Base-by-base conservation (phyloP, 2,888 invertebrate genomes). In the Cotesia congregata region DNA sequence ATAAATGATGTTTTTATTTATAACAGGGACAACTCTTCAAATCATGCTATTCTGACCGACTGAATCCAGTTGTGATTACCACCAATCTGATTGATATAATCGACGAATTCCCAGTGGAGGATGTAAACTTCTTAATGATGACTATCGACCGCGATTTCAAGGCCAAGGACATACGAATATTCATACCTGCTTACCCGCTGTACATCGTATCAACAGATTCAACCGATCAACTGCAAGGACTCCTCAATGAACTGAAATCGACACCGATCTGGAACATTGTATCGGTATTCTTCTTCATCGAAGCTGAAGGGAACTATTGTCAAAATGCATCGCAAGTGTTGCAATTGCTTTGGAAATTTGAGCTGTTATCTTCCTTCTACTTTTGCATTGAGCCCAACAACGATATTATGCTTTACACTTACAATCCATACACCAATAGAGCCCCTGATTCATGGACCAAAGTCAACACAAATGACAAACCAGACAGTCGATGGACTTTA, bases 321-420 rank as follows among this genome's bases (percentile, higher is more conserved):
- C 17, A 20, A 65, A 65, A 65, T 30, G 65, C 65, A 65, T 65
- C 65, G 9, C 7, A 65, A 65, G 30, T 30, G 30, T 20, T 65
- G 15, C 65, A 65, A 17, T 20, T 30, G 7, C 9, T 30, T 7
- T 65, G 65, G 65, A 65, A 3, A 4, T 20, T 20, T 1, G 30
- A 65, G 1, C 20, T 65, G 30, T 9, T 65, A 5, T 65, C 30
- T 5, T 65, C 65, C 20, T 20, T 65, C 9, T 65, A 20, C 30
- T 15, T 65, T 12, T 65, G 65, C 9, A 20, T 20, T 30, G 9
- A 65, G 6, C 9, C 9, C 30, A 20, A 30, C 9, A 65, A 65
- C 12, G 30, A 20, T 20, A 30, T 17, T 5, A 65, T 30, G 65
- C 6, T 65, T 12, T 65, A 65, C 9, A 65, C 20, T 20, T 65